phyloP scores from a whole-genome alignment of 2,113 vertebrate species.

The Paramormyrops kingsleyae region DNA sequence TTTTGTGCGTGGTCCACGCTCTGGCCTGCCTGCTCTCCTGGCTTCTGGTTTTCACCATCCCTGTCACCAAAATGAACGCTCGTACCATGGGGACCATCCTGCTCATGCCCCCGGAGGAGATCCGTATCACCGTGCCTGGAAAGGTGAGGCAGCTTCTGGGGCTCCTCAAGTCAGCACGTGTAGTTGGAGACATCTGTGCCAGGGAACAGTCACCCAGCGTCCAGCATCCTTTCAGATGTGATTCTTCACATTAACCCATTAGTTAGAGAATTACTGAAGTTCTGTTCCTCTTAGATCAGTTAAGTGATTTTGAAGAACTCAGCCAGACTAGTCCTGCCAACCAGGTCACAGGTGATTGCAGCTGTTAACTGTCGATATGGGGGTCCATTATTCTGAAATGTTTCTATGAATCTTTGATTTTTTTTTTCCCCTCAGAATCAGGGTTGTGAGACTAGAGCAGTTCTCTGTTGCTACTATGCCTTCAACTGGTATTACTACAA shows the following conservation, averaged over 20 bases:
- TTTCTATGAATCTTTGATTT: not conserved
- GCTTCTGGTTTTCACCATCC: constrained; percentile 68
- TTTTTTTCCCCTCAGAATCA: constrained; percentile 38
- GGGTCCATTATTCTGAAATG: not conserved
- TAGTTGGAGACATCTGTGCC: not conserved
- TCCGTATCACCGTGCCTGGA: constrained; percentile 43
- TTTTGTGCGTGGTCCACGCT: constrained; percentile 57
- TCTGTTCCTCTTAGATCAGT: not conserved
- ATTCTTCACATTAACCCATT: not conserved
- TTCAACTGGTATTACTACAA: constrained; percentile 76
- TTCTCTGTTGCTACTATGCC: constrained; percentile 64
- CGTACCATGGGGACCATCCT: constrained; percentile 48
- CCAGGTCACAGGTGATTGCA: not conserved
- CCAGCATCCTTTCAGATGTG: not conserved
- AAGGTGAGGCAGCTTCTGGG: constrained; percentile 37
- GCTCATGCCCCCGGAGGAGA: constrained; percentile 55
- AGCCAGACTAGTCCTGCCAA: not conserved
- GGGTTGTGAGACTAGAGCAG: constrained; percentile 44
- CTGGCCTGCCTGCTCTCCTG: constrained; percentile 63
- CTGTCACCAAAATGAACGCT: constrained; percentile 63
- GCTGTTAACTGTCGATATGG: not conserved
- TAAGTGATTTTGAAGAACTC: not conserved
- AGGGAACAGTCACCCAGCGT: not conserved
- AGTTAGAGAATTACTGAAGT: not conserved
- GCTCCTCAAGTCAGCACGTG: not conserved